A percentile compares a stretch with the other conserved stretches of the same genome.
phyloP scores from a whole-genome alignment of 2,797 vertebrate species.

The Chelonia mydas region DNA sequence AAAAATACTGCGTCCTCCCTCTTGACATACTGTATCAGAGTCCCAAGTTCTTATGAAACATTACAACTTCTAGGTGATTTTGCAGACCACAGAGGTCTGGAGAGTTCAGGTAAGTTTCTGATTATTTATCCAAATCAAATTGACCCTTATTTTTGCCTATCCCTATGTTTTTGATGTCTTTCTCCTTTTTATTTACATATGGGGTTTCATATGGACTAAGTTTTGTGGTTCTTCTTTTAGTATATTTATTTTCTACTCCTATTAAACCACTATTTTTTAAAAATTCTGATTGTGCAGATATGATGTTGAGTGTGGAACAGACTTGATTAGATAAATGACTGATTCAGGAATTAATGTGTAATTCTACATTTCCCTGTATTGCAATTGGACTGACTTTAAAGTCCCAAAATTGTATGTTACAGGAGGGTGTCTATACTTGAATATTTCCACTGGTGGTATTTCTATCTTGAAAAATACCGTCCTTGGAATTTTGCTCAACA shows the following conservation, averaged over 20 bases:
- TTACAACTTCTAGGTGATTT: background rate
- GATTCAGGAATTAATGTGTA: background rate
- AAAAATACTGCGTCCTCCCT: background rate
- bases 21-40: background rate
- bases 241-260: background rate
- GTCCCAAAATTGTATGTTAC: background rate
- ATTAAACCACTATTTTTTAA: background rate
- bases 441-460: background rate
- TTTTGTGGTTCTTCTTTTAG: background rate
- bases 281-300: background rate
- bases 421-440: background rate
- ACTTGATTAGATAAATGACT: background rate
- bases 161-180: fast-evolving
- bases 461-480: background rate
- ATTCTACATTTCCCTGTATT: background rate
- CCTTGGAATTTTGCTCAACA: background rate
- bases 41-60: background rate
- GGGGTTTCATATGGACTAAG: background rate
- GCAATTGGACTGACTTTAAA: background rate
- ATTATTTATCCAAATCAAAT: background rate
- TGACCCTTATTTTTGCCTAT: background rate
- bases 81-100: background rate
- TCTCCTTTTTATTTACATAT: background rate
- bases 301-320: background rate
- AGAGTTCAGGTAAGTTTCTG: background rate